Evolutionary conservation across 2,113 vertebrate species (phyloP).

Genomic region (Brachyistius frenatus): DNA sequence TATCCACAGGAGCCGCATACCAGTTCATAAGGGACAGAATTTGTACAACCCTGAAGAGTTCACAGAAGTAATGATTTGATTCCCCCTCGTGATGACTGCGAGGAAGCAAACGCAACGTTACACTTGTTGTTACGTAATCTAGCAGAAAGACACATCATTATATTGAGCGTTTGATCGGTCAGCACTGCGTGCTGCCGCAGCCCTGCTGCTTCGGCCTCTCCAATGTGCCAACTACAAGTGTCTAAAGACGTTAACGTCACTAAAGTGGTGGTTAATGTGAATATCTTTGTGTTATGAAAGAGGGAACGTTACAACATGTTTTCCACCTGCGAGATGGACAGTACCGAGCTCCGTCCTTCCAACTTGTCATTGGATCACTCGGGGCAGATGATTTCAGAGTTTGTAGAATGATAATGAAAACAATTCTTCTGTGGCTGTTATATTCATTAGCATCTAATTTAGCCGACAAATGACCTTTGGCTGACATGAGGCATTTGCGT

Average conservation of each 20-base stretch:
- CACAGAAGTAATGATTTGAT: neutral
- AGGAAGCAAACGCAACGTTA: neutral
- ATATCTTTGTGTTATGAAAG: neutral
- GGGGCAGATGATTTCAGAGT: neutral
- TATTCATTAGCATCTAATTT: neutral
- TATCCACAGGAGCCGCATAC: neutral
- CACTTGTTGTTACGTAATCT: neutral
- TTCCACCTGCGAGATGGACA: neutral
- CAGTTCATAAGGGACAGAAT: neutral
- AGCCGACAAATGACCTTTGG: neutral
- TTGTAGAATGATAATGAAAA: neutral
- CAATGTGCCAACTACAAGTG: conserved; percentile 17
- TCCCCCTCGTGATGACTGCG: neutral
- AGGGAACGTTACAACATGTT: neutral
- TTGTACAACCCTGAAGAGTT: no score
- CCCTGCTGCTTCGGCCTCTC: neutral
- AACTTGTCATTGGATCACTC: neutral
- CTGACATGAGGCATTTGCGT: neutral
- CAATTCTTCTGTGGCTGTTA: neutral
- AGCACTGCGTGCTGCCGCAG: conserved; percentile 12
- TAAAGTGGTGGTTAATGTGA: neutral
- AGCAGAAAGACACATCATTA: neutral
- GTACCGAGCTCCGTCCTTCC: neutral
- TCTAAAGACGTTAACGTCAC: conserved; percentile 23
- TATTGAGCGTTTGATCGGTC: conserved; percentile 1